These are phyloP conservation scores for Palythoa grandiflora DNA, from an alignment of 92 coral and sea anemone genomes.

Conservation along the genomic window DNA sequence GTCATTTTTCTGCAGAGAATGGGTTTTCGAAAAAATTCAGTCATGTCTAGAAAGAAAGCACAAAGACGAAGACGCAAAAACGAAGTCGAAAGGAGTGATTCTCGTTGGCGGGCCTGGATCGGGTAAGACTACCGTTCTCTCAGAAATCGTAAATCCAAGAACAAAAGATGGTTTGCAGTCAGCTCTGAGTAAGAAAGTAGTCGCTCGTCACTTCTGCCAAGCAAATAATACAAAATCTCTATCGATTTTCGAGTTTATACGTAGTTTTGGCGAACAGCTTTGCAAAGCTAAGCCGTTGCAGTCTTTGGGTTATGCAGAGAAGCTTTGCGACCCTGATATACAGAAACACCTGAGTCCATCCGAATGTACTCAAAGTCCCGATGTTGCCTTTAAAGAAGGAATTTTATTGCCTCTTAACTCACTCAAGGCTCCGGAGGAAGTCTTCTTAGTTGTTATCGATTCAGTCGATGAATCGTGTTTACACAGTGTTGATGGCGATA, in stretches of 20 bases:
- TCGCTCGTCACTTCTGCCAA: constrained; percentile 90
- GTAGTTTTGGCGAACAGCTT: constrained; percentile 92
- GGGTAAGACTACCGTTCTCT: constrained; percentile 90
- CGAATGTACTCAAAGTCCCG: constrained; percentile 86
- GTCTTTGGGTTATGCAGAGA: constrained; percentile 71
- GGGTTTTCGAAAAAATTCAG: constrained; percentile 94
- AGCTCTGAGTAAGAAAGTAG: constrained; percentile 79
- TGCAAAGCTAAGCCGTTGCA: constrained; percentile 77
- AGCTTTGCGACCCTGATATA: constrained; percentile 76
- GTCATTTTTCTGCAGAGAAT: constrained; percentile 93
- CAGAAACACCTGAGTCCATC: constrained; percentile 82
- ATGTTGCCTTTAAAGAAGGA: constrained; percentile 92
- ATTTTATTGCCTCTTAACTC: constrained; percentile 92
- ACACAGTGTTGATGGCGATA: constrained; percentile 79
- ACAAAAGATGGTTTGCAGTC: constrained; percentile 73
- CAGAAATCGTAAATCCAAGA: constrained; percentile 85
- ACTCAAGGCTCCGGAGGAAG: constrained; percentile 79
- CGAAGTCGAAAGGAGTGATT: constrained; percentile 80
- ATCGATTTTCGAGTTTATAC: constrained; percentile 86
- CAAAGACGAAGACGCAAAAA: constrained; percentile 81
- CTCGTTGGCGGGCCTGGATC: constrained; percentile 97
- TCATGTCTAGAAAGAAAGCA: constrained; percentile 83
- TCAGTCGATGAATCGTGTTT: constrained; percentile 94
- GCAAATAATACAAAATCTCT: constrained; percentile 86
- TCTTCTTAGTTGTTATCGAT: constrained; percentile 82